A percentile compares a stretch with the other conserved stretches of the same genome.
Conservation (phyloP, 1,140 invertebrate species). For the Microplitis demolitor region DNA sequence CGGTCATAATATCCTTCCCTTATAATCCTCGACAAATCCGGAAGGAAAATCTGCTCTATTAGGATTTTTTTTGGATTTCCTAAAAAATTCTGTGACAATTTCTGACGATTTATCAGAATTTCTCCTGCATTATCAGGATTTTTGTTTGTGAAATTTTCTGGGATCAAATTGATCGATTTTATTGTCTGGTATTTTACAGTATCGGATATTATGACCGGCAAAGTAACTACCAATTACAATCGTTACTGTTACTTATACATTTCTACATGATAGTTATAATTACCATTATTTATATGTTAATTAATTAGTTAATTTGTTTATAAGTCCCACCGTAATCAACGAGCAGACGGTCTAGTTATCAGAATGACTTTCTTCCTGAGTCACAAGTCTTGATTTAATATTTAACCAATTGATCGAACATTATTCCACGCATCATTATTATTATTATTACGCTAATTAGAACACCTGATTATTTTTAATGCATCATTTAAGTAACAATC, state of each 20-base stretch:
- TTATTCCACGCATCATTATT: background rate
- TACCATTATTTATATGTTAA: background rate
- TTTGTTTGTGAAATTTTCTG: no score
- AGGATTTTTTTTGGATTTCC: no score
- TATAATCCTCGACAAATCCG: no score
- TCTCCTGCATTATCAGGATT: no score
- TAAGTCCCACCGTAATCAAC: background rate
- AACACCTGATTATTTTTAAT: conserved; percentile 2
- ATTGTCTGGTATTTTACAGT: no score
- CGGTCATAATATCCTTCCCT: no score
- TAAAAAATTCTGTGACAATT: no score
- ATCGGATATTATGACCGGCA: no score
- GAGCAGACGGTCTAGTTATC: no score
- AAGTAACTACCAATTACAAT: background rate
- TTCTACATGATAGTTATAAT: background rate
- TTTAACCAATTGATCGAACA: background rate
- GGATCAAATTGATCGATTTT: no score
- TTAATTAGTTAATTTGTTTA: background rate
- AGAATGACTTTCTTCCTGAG: conserved; percentile 20
- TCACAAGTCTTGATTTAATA: conserved; percentile 15
- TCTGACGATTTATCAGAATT: no score
- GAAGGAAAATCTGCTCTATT: no score
- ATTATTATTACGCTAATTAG: background rate
- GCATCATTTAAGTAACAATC: background rate
- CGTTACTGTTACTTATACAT: background rate